A percentile compares a stretch with the other conserved stretches of the same genome.
These are phyloP conservation scores for Bicyclus anynana DNA, from an alignment of 1,140 invertebrate species.

Conservation along the genomic window DNA sequence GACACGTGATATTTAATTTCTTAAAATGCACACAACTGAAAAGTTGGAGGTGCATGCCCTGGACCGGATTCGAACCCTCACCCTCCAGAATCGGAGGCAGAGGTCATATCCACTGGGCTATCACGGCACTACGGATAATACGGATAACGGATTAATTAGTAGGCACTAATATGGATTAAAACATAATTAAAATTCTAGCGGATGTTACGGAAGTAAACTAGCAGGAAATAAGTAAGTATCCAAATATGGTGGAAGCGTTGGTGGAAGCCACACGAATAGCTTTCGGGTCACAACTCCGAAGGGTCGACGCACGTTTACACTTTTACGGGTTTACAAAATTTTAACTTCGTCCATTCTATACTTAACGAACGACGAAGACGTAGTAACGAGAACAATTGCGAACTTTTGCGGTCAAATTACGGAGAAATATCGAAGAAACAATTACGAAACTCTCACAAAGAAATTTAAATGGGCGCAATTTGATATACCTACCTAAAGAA, in stretches of 20 bases:
- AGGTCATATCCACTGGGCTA: too few species aligned
- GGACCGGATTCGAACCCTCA: too few species aligned
- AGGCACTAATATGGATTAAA: background rate
- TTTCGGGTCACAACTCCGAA: background rate
- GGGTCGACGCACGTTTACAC: constrained; percentile 1
- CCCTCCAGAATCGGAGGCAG: too few species aligned
- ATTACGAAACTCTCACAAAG: background rate
- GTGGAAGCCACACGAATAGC: constrained; percentile 9
- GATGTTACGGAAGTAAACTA: background rate
- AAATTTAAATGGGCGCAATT: too few species aligned
- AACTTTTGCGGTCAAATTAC: background rate
- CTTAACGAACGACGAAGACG: background rate
- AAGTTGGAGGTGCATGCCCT: too few species aligned
- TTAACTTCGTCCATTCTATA: background rate
- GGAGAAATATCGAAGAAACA: background rate
- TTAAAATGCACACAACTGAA: too few species aligned
- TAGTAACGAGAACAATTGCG: background rate
- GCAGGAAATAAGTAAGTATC: background rate
- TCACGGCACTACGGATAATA: too few species aligned
- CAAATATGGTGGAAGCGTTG: constrained; percentile 5
- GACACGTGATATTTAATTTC: too few species aligned
- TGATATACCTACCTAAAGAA: too few species aligned
- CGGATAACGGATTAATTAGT: too few species aligned
- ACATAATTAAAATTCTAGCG: background rate
- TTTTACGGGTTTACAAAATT: background rate